A percentile compares a stretch with the other conserved stretches of the same genome.
These are phyloP conservation scores for Pogonocichla stellata DNA, from an alignment of 2,113 vertebrate genomes.

Conservation along the genomic window DNA sequence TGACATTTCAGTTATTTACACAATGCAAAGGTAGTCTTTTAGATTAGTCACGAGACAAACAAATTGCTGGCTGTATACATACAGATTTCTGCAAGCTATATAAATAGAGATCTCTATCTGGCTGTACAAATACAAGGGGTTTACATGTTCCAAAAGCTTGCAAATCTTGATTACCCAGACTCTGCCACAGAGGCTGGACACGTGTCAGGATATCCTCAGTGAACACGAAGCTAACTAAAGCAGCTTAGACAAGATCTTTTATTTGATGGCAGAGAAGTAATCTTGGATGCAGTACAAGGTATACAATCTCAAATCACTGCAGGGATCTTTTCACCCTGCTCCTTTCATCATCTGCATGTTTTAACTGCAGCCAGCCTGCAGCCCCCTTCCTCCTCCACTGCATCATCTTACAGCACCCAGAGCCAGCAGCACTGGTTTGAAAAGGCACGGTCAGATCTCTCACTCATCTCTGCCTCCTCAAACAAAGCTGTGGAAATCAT, in stretches of 20 bases:
- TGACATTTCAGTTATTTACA: neutral
- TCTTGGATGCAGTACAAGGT: neutral
- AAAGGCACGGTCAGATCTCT: neutral
- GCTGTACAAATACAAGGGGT: neutral
- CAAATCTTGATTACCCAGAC: slow-evolving; percentile 39
- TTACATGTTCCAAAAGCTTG: neutral
- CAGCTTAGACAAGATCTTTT: slow-evolving; percentile 28
- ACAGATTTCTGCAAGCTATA: neutral
- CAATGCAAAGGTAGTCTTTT: neutral
- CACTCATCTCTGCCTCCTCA: neutral
- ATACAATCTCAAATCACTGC: neutral
- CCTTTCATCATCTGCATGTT: neutral
- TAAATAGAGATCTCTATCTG: neutral
- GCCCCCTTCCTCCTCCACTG: neutral
- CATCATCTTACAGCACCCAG: neutral
- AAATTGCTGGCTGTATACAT: neutral
- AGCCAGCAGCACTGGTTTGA: neutral
- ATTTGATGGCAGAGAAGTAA: neutral
- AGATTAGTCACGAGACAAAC: neutral
- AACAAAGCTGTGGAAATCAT: slow-evolving; percentile 30
- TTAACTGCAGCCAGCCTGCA: neutral
- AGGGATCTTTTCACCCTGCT: neutral
- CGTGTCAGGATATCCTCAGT: neutral
- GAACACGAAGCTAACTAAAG: slow-evolving; percentile 31
- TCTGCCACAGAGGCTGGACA: neutral